A percentile compares a stretch with the other conserved stretches of the same genome.
Evolutionary conservation across 1,140 invertebrate species (phyloP).

Genomic region (Bombyx mandarina): DNA sequence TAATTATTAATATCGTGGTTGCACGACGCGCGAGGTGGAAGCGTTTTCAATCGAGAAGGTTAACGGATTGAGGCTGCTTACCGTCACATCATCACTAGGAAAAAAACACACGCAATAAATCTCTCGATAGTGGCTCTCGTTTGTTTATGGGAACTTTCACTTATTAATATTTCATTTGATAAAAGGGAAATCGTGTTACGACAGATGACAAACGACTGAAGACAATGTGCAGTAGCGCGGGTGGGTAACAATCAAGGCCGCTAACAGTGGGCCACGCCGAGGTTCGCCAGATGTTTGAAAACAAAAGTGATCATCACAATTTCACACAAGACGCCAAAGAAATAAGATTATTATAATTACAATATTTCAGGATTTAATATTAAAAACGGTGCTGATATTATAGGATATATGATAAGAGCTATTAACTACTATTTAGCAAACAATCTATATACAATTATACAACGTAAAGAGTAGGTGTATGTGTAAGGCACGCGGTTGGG

Average conservation of each 20-base stretch:
- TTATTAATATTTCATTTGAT: constrained; percentile 55
- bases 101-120: constrained; percentile 23
- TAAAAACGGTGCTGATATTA: too few species aligned
- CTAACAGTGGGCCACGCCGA: constrained; percentile 21
- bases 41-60: constrained; percentile 17
- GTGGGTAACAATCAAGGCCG: constrained; percentile 52
- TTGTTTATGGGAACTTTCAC: constrained; percentile 38
- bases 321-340: background rate
- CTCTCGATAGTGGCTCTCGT: constrained; percentile 15
- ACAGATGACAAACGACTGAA: constrained; percentile 43
- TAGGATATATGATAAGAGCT: too few species aligned
- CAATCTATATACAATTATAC: background rate
- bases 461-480: too few species aligned
- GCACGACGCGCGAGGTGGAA: constrained; percentile 16
- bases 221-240: constrained; percentile 42
- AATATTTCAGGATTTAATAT: background rate
- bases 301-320: constrained; percentile 54
- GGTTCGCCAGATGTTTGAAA: constrained; percentile 41
- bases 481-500: background rate
- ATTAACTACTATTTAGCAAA: too few species aligned
- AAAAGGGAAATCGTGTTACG: constrained; percentile 57
- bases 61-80: constrained; percentile 28
- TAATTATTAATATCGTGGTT: background rate
- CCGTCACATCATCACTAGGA: constrained; percentile 22
- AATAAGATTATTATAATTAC: background rate